These are phyloP conservation scores for Cirrhinus molitorella DNA, from an alignment of 2,797 vertebrate genomes.

Conservation along the genomic window DNA sequence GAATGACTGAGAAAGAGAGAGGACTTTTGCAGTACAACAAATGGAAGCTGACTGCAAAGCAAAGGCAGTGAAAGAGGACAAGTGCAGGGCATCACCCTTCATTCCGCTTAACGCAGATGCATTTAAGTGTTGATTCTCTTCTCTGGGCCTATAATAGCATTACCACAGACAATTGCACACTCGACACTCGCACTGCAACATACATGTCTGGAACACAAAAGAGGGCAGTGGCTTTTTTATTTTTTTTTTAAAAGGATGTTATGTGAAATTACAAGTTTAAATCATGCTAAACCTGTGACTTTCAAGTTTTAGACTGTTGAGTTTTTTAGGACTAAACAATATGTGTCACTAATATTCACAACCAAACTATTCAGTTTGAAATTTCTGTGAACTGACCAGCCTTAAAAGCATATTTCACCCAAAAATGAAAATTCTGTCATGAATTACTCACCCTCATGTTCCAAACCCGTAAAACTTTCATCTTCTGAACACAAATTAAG, in stretches of 20 bases:
- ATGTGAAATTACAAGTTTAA: not conserved
- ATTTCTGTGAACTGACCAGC: too few species aligned
- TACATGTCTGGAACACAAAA: not conserved
- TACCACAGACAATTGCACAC: constrained; percentile 39
- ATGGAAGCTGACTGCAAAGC: constrained; percentile 37
- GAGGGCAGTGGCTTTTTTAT: not conserved
- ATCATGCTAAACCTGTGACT: not conserved
- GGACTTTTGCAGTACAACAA: constrained; percentile 8
- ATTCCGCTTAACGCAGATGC: constrained; percentile 17
- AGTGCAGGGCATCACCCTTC: constrained; percentile 35
- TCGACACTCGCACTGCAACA: not conserved
- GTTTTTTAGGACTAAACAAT: not conserved
- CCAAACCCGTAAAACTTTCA: too few species aligned
- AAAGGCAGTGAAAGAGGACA: constrained; percentile 29
- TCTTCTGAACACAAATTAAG: too few species aligned
- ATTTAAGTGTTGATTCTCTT: constrained; percentile 24
- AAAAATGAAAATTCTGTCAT: too few species aligned
- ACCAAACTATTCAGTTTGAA: too few species aligned
- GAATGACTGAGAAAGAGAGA: constrained; percentile 25
- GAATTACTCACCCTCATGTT: too few species aligned
- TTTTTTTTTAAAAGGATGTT: not conserved
- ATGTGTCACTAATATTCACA: too few species aligned
- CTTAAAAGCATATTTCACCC: too few species aligned
- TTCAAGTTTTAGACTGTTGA: not conserved
- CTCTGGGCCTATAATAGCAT: constrained; percentile 25